Evolutionary conservation across 2,888 invertebrate genomes (phyloP).

Genomic region (Sclerodermus sp.): DNA sequence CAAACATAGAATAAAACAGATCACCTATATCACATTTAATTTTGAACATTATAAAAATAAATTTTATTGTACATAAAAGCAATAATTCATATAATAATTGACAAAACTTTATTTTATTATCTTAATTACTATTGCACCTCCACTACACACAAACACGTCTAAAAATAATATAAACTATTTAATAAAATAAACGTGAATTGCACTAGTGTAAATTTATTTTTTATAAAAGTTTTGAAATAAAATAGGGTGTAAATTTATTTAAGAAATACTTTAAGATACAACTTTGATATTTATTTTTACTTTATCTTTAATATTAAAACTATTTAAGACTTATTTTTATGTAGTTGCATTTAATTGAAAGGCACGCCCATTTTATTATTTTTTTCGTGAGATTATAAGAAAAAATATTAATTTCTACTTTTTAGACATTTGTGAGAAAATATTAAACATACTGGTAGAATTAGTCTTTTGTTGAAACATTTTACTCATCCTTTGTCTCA

Average conservation of each 20-base stretch:
- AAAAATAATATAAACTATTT: too few species aligned
- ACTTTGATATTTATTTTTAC: too few species aligned
- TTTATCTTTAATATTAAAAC: too few species aligned
- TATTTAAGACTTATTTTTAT: neutral
- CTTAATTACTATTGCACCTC: too few species aligned
- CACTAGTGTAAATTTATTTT: too few species aligned
- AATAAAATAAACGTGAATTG: too few species aligned
- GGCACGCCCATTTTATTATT: neutral
- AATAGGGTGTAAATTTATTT: too few species aligned
- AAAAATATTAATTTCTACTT: neutral
- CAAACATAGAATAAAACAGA: constrained; percentile 19
- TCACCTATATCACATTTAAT: constrained; percentile 21
- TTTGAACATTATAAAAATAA: constrained; percentile 9
- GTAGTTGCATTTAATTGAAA: neutral
- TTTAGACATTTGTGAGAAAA: constrained; percentile 32
- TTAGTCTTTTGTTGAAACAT: constrained; percentile 60
- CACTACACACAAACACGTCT: too few species aligned
- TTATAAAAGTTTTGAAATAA: too few species aligned
- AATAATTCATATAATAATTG: neutral
- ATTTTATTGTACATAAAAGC: constrained; percentile 3
- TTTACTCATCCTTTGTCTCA: constrained; percentile 65
- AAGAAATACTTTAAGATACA: too few species aligned
- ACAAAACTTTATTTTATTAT: constrained; percentile 1
- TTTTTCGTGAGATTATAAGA: neutral
- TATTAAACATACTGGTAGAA: constrained; percentile 47